A percentile compares a stretch with the other conserved stretches of the same genome.
phyloP scores from a whole-genome alignment of 2,797 vertebrate genomes.

The Emydoidea blandingii region DNA sequence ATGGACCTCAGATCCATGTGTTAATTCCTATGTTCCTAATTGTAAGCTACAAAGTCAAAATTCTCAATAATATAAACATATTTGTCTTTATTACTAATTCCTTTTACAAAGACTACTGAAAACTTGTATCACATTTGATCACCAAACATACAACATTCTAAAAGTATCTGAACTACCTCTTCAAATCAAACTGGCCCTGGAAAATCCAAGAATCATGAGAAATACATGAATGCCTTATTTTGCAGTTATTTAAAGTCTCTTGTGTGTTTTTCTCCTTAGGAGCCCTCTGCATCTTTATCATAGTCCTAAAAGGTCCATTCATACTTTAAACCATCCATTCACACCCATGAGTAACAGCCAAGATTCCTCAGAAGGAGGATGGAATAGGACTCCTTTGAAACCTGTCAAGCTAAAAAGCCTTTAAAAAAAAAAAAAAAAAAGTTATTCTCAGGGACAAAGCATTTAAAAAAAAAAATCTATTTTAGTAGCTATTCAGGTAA shows the following conservation, averaged over 20 bases:
- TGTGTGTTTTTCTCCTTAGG: background rate
- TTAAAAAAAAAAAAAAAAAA: background rate
- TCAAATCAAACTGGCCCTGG: background rate
- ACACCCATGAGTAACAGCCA: background rate
- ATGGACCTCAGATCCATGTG: background rate
- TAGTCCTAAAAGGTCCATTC: background rate
- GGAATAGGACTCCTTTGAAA: fast-evolving
- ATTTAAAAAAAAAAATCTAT: background rate
- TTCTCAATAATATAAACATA: background rate
- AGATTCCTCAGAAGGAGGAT: background rate
- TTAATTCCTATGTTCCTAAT: background rate
- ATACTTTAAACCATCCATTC: background rate
- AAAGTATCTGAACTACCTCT: background rate
- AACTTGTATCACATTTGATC: background rate
- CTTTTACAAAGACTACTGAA: background rate
- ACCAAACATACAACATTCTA: background rate
- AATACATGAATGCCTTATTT: background rate
- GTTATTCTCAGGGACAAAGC: background rate
- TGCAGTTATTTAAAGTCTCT: background rate
- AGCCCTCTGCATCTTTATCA: background rate
- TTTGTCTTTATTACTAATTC: background rate
- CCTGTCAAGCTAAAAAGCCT: background rate
- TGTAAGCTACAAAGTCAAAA: background rate
- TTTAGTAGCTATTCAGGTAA: background rate
- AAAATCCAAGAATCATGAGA: background rate